phyloP scores from a whole-genome alignment of 2,888 invertebrate genomes.

The Diloba caeruleocephala region DNA sequence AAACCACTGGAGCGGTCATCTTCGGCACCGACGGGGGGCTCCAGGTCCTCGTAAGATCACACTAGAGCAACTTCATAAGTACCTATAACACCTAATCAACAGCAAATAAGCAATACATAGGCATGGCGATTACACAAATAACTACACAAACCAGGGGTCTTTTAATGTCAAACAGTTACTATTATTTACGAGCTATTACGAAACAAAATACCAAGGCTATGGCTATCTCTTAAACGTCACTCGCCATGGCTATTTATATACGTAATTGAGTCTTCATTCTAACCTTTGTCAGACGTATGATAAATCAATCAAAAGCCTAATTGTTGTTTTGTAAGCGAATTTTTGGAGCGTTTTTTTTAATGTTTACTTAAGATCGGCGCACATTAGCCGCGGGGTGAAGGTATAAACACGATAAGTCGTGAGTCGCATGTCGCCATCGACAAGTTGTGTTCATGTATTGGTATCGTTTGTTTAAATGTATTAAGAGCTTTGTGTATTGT shows the following conservation, averaged over 20 bases:
- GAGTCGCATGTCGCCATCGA: slow-evolving; percentile 33
- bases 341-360: slow-evolving; percentile 19
- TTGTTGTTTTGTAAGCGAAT: slow-evolving; percentile 28
- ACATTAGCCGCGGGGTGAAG: slow-evolving; percentile 23
- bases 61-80: too few relatives aligned
- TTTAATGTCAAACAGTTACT: slow-evolving; percentile 35
- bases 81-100: slow-evolving; percentile 39
- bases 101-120: slow-evolving; percentile 22
- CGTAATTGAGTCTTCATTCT: slow-evolving; percentile 34
- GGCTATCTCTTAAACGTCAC: slow-evolving; percentile 18
- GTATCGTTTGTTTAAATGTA: slow-evolving; percentile 26
- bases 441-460: slow-evolving; percentile 27
- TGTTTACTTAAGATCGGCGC: slow-evolving; percentile 19
- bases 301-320: slow-evolving; percentile 36
- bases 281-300: slow-evolving; percentile 27
- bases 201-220: slow-evolving; percentile 31
- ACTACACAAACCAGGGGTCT: slow-evolving; percentile 10
- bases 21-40: too few relatives aligned
- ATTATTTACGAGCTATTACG: slow-evolving; percentile 29
- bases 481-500: too few relatives aligned
- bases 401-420: slow-evolving; percentile 36
- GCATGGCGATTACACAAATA: slow-evolving; percentile 27
- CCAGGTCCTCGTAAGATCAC: too few relatives aligned
- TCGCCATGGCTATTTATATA: slow-evolving; percentile 20
- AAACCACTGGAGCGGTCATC: too few relatives aligned